Conservation (phyloP, 2,797 vertebrate species). For the Martes flavigula region DNA sequence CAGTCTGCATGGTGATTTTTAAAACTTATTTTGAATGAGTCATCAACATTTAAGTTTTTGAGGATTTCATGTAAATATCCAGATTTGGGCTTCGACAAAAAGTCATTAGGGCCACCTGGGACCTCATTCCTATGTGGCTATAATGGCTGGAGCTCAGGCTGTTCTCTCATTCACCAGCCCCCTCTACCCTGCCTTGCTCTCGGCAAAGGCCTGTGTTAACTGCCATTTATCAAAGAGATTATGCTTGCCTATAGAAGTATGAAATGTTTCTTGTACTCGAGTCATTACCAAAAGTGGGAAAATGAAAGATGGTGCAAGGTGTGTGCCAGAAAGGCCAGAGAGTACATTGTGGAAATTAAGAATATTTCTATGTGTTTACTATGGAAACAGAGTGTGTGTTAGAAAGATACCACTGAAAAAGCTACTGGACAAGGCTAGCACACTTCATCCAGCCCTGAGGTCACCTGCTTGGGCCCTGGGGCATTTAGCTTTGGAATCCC, state of each 20-base stretch:
- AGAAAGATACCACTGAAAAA: neutral
- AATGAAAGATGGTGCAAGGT: neutral
- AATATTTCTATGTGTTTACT: neutral
- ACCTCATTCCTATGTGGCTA: neutral
- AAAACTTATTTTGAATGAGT: neutral
- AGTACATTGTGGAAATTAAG: neutral
- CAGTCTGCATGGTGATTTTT: neutral
- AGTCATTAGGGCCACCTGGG: neutral
- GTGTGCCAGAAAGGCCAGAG: neutral
- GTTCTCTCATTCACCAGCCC: rapidly evolving
- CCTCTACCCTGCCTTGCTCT: neutral
- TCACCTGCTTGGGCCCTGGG: neutral
- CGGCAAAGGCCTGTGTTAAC: neutral
- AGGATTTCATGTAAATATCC: neutral
- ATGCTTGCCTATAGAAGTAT: neutral
- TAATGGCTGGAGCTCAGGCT: neutral
- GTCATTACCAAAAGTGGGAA: neutral
- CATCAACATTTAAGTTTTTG: neutral
- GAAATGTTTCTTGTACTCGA: neutral
- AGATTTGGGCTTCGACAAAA: neutral
- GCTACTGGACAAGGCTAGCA: neutral
- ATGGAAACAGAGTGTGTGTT: neutral
- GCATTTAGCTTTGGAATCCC: neutral
- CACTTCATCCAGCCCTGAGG: too few relatives aligned
- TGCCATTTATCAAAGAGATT: neutral